phyloP scores from a whole-genome alignment of 1,140 invertebrate genomes.

The Trinorchestia longiramus region DNA sequence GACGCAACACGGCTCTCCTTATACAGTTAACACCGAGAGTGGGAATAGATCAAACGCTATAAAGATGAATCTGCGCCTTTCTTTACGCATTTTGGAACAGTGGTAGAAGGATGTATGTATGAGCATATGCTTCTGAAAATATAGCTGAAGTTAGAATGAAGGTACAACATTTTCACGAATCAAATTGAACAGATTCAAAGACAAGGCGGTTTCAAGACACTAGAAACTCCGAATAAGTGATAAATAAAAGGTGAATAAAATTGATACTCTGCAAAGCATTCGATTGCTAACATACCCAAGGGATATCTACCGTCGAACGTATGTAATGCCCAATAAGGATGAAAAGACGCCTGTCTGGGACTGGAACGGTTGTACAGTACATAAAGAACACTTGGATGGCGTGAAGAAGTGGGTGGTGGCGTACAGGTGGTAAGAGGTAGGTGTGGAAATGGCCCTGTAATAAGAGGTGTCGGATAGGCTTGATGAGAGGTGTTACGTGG shows the following conservation, averaged over 20 bases:
- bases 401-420: constrained; percentile 32
- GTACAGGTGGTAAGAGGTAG: not conserved
- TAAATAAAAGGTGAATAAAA: not conserved
- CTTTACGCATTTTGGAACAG: not conserved
- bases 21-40: not conserved
- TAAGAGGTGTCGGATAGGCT: not conserved
- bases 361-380: not conserved
- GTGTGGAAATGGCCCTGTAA: not conserved
- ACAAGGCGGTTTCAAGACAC: not conserved
- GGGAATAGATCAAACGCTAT: not conserved
- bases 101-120: not conserved
- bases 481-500: constrained; percentile 30
- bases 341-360: not conserved
- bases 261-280: not conserved
- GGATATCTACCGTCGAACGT: not conserved
- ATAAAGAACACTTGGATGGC: not conserved
- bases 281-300: not conserved
- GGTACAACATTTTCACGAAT: not conserved
- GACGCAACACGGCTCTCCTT: not conserved
- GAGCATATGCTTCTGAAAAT: not conserved
- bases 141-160: not conserved
- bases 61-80: not conserved
- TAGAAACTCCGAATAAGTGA: not conserved
- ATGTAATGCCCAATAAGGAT: not conserved
- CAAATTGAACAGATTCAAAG: not conserved